phyloP scores from a whole-genome alignment of 2,888 invertebrate genomes.

The Nomada fucata region DNA sequence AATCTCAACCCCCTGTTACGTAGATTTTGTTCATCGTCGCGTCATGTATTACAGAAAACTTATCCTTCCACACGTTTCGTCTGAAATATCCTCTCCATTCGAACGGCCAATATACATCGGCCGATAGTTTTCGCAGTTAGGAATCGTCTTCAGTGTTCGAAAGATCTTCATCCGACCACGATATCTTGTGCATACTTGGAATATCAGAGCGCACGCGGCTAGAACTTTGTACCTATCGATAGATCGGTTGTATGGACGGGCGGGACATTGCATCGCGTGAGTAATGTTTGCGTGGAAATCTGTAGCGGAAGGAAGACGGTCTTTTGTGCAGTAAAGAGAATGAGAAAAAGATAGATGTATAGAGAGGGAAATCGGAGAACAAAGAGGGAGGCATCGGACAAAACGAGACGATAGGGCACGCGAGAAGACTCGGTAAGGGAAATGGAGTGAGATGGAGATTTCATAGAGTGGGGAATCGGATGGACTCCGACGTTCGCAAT shows the following conservation, averaged over 20 bases:
- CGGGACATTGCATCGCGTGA: slow-evolving; percentile 40
- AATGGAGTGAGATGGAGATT: slow-evolving; percentile 63
- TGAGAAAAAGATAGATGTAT: slow-evolving; percentile 19
- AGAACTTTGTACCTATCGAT: slow-evolving; percentile 74
- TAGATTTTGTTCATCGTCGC: neutral
- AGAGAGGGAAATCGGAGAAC: slow-evolving; percentile 40
- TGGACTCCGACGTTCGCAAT: slow-evolving; percentile 70
- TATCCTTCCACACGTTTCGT: neutral
- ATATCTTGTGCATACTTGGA: slow-evolving; percentile 47
- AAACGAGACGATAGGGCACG: slow-evolving; percentile 44
- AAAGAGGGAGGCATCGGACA: slow-evolving; percentile 41
- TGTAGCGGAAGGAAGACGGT: slow-evolving; percentile 46
- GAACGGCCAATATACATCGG: neutral
- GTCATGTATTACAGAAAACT: neutral
- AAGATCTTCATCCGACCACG: slow-evolving; percentile 34
- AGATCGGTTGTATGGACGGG: slow-evolving; percentile 53
- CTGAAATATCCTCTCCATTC: neutral
- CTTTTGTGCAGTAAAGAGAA: slow-evolving; percentile 5
- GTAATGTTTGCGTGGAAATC: slow-evolving; percentile 53
- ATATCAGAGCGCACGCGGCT: slow-evolving; percentile 33
- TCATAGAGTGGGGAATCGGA: slow-evolving; percentile 72
- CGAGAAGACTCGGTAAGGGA: slow-evolving; percentile 46
- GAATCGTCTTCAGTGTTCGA: neutral
- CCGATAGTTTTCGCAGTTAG: neutral
- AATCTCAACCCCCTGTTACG: too few relatives aligned